These are phyloP conservation scores for Nyctereutes procyonoides DNA, from an alignment of 2,113 vertebrate species.

Conservation along the genomic window DNA sequence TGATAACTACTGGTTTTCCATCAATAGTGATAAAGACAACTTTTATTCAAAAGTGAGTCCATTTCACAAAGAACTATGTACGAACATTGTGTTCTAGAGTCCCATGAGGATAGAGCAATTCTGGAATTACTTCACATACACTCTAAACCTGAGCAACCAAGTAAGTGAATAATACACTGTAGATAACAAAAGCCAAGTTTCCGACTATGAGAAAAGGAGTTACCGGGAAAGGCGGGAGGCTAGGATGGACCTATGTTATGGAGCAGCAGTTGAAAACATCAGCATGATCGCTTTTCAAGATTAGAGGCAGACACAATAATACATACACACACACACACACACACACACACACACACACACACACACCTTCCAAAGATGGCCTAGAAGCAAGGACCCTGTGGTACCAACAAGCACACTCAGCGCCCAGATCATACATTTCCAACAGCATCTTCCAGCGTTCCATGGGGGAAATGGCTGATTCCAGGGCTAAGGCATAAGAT, in stretches of 20 bases:
- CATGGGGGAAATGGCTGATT: neutral
- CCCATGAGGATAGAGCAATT: neutral
- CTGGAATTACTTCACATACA: neutral
- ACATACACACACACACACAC: neutral
- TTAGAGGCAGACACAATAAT: neutral
- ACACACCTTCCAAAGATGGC: neutral
- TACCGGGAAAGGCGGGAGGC: neutral
- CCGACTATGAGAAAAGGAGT: constrained; percentile 4
- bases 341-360: neutral
- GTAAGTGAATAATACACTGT: neutral
- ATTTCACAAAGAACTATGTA: constrained; percentile 11
- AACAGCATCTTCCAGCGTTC: neutral
- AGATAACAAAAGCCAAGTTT: neutral
- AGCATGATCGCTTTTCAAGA: neutral
- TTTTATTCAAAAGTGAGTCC: constrained; percentile 46
- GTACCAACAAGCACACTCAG: neutral
- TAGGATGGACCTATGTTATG: neutral
- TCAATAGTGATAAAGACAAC: neutral
- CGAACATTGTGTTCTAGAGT: neutral
- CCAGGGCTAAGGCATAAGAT: neutral
- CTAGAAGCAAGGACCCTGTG: neutral
- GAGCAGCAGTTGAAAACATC: constrained; percentile 6
- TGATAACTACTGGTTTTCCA: neutral
- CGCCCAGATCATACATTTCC: neutral
- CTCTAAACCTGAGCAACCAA: neutral